Evolutionary conservation across 2,113 vertebrate species (phyloP), one percentile per base, ranked within the genome.

Genomic region (Vicugna pacos): DNA sequence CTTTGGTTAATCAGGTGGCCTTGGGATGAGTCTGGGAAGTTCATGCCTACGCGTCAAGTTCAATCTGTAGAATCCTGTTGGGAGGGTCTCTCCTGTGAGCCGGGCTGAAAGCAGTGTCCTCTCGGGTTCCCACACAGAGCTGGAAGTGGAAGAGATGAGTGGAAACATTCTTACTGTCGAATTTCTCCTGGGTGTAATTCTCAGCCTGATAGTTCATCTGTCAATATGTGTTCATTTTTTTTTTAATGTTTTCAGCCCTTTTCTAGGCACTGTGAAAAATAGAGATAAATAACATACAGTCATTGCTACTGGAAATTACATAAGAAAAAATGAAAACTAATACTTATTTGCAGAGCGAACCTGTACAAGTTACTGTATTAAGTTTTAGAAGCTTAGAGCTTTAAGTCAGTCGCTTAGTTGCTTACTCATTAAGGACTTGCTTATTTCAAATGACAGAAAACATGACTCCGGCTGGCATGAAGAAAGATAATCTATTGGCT

Each of bases 1-100:
- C 95, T 65, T 94, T 64, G 79, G 62, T 96, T 89, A 93, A 89
- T 52, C 91, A 96, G 85, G 93, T 97, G 91, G 81, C 50, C 15
- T 50, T 89, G 48, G 67, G 93, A 86, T 91, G 52, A 94, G 54
- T 56, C 85, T 97, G 91, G 94, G 48, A n/a, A 52, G 5, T 50
- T 24, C 72, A 82, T 46, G 17, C 84, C 60, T 89, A 14, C 8
- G 60, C 1, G 46, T 93, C 82, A 93, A 80, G 28, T 92, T 82
- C 67, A 94, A 58, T 83, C 69, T 92, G 14, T 19, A 94, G 32
- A 95, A 20, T 89, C 14, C 86, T 97, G 14, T 90, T 76, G 91
- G 52, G 75, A 90, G 48, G 60, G 24, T 80, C n/a, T 95, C 15
- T 20, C n/a, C 48, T 80, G 3, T 50, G 30, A 95, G 19, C 58